Percentiles rank a stretch among this genome's conserved stretches.
Conservation (phyloP, 1,140 invertebrate genomes). For the Sinonovacula constricta region DNA sequence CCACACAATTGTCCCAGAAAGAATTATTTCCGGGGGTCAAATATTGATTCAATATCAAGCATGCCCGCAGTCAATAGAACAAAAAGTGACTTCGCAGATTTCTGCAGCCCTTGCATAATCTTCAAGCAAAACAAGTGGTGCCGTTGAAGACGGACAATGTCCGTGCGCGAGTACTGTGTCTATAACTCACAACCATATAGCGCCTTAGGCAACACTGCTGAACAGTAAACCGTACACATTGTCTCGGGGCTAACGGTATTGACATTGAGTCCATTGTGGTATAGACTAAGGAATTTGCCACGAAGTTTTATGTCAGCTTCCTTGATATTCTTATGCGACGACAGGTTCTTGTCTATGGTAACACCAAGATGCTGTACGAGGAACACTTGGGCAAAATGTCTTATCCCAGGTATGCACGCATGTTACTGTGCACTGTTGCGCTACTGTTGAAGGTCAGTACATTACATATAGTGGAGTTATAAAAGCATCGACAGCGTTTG, state of each 20-base stretch:
- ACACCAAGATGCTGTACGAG: constrained; percentile 19
- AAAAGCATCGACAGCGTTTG: neutral
- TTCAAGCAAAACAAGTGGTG: constrained; percentile 18
- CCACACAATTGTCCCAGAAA: constrained; percentile 17
- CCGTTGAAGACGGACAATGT: neutral
- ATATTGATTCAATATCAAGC: neutral
- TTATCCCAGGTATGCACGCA: neutral
- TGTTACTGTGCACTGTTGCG: neutral
- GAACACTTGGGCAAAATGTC: neutral
- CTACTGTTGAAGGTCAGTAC: neutral
- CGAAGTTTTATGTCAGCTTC: constrained; percentile 7
- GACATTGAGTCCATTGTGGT: too few relatives aligned
- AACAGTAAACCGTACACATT: constrained; percentile 12
- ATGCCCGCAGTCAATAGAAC: neutral
- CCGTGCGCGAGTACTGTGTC: neutral
- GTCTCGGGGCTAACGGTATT: too few relatives aligned
- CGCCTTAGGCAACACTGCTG: too few relatives aligned
- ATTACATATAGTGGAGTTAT: too few relatives aligned
- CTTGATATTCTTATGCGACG: neutral
- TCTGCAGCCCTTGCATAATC: neutral
- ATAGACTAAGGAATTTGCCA: neutral
- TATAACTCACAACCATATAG: too few relatives aligned
- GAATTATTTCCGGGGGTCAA: neutral
- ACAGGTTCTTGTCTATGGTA: neutral
- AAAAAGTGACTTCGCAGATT: neutral